Evolutionary conservation across 1,140 invertebrate genomes (phyloP), one percentile per base, ranked within the genome.

Genomic region (Panulirus ornatus): DNA sequence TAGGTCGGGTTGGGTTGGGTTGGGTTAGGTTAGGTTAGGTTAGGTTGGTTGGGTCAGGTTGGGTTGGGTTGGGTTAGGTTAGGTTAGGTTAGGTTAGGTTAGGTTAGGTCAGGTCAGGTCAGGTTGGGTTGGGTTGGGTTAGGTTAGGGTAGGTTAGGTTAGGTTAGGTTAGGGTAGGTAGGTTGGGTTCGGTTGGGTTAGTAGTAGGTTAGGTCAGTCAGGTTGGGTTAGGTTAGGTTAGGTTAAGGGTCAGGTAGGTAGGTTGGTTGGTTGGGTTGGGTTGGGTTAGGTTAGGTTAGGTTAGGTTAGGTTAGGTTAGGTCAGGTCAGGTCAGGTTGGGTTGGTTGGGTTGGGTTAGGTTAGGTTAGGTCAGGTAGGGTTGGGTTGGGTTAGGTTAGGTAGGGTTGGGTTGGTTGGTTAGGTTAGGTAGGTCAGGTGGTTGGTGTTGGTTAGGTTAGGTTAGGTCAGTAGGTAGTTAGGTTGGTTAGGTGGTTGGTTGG

Each of bases 261-360:
- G n/a, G n/a, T n/a, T n/a, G 63, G 5, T 5, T 8, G 70, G 70
- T 73, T 73, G 34, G 30, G 30, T 73, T 73, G 19, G 63, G 16
- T 66, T 66, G 22, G 63, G 63, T 66, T 66, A 66, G 19, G 22
- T 73, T 30, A 73, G 70, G 70, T 73, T 73, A 73, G n/a, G 30
- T 73, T 73, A 1, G 30, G 70, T 73, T 73, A 73, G 14, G 70
- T 73, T 73, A 73, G 70, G 70, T 73, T 73, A 58, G 44, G 44
- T 47, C 14, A 47, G 44, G 44, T 47, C 14, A 11, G 44, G 44
- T 47, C 14, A 11, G 44, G 44, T 47, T 47, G 44, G 44, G 44
- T n/a, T n/a, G n/a, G n/a, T n/a, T n/a, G n/a, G n/a, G n/a, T n/a
- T n/a, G n/a, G n/a, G n/a, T n/a, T n/a, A n/a, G n/a, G n/a, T n/a